These are phyloP conservation scores for Drosophila sp. DNA, from an alignment of 1,140 invertebrate genomes.

Conservation along the genomic window DNA sequence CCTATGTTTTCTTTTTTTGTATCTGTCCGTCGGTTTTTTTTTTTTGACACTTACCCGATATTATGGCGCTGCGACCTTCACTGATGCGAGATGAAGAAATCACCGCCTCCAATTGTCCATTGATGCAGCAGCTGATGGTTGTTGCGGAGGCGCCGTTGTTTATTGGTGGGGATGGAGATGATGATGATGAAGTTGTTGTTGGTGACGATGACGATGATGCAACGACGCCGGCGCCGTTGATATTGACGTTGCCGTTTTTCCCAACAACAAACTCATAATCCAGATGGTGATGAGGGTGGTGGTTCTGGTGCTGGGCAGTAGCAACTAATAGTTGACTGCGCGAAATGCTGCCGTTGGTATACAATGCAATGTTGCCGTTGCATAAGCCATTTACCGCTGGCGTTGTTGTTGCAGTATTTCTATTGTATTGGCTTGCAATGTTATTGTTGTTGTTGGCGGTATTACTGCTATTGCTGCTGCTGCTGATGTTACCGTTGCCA, in stretches of 20 bases:
- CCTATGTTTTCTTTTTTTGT: too few relatives aligned
- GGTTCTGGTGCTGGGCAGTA: neutral
- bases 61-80: slow-evolving; percentile 57
- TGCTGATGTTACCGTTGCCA: slow-evolving; percentile 20
- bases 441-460: slow-evolving; percentile 40
- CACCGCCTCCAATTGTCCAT: slow-evolving; percentile 31
- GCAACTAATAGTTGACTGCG: slow-evolving; percentile 39
- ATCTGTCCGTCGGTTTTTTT: neutral
- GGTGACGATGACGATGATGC: slow-evolving; percentile 4
- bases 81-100: slow-evolving; percentile 41
- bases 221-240: slow-evolving; percentile 22
- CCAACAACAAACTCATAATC: slow-evolving; percentile 34
- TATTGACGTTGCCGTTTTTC: slow-evolving; percentile 19
- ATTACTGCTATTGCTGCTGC: slow-evolving; percentile 17
- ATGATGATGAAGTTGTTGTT: neutral
- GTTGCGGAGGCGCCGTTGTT: neutral
- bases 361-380: slow-evolving; percentile 41
- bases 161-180: slow-evolving; percentile 3
- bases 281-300: neutral
- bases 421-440: slow-evolving; percentile 64
- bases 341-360: slow-evolving; percentile 30
- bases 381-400: neutral
- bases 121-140: slow-evolving; percentile 2
- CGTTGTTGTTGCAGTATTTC: slow-evolving; percentile 49
- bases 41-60: slow-evolving; percentile 54